These are phyloP conservation scores for Heliconius ismenius DNA, from an alignment of 2,888 invertebrate genomes.

Conservation along the genomic window DNA sequence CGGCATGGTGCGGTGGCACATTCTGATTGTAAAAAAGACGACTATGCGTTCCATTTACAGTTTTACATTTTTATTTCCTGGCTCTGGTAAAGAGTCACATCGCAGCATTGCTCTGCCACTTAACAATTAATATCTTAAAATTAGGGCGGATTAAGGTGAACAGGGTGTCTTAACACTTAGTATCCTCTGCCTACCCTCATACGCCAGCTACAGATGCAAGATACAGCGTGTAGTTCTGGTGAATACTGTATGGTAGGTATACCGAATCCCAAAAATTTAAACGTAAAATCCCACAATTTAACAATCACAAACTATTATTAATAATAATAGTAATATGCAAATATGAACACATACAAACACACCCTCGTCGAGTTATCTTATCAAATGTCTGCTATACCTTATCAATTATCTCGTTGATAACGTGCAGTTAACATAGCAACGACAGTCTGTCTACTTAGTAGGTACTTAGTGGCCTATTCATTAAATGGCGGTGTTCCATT, in stretches of 20 bases:
- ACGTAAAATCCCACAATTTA: background rate
- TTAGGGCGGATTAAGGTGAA: too few relatives aligned
- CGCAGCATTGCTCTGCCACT: too few relatives aligned
- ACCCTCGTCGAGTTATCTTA: slow-evolving; percentile 47
- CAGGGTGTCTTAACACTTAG: too few relatives aligned
- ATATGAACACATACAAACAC: slow-evolving; percentile 28
- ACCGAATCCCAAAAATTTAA: background rate
- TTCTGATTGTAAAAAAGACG: background rate
- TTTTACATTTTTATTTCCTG: too few relatives aligned
- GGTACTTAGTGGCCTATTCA: background rate
- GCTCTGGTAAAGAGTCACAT: too few relatives aligned
- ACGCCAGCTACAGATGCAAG: background rate
- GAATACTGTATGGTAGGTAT: background rate
- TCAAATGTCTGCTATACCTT: slow-evolving; percentile 51
- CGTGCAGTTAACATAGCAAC: slow-evolving; percentile 43
- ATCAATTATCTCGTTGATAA: slow-evolving; percentile 45
- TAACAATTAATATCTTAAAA: too few relatives aligned
- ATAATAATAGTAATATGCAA: slow-evolving; percentile 15
- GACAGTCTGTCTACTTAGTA: slow-evolving; percentile 28
- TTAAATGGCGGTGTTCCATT: background rate
- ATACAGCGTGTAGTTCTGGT: background rate
- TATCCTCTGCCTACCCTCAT: background rate
- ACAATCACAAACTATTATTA: background rate
- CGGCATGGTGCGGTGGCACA: background rate
- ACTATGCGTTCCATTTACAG: background rate